Evolutionary conservation across 2,888 invertebrate genomes (phyloP).

Genomic region (Schizaphis graminum): DNA sequence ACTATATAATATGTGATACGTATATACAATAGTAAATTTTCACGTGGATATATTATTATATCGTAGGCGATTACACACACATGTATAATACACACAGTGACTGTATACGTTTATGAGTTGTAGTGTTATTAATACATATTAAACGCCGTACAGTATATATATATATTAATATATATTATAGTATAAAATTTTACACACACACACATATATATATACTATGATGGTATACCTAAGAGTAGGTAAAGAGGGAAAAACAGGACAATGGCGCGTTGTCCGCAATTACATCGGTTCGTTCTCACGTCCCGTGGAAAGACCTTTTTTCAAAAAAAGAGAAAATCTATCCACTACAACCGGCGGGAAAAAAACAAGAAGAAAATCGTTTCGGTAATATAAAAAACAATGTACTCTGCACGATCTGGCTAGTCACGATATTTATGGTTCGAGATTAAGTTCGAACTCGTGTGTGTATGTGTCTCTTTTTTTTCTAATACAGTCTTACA

Average conservation of each 20-base stretch:
- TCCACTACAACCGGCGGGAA: not conserved
- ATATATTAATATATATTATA: not conserved
- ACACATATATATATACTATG: too few species aligned
- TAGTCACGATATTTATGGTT: not conserved
- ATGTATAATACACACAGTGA: not conserved
- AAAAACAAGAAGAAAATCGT: not conserved
- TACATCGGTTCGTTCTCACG: not conserved
- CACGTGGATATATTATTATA: not conserved
- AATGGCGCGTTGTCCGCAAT: not conserved
- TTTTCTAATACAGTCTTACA: not conserved
- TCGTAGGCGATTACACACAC: not conserved
- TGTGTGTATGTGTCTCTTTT: not conserved
- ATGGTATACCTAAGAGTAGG: not conserved
- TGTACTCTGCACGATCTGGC: not conserved
- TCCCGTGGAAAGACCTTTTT: not conserved
- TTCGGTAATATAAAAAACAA: not conserved
- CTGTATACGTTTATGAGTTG: not conserved
- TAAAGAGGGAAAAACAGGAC: not conserved
- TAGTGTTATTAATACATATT: not conserved
- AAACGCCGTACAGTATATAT: not conserved
- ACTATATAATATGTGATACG: not conserved
- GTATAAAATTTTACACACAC: too few species aligned
- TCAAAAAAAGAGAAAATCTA: not conserved
- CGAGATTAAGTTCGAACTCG: not conserved
- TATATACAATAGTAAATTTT: not conserved